Conservation (phyloP, 1,140 invertebrate genomes). For the Eriocheir sinensis region DNA sequence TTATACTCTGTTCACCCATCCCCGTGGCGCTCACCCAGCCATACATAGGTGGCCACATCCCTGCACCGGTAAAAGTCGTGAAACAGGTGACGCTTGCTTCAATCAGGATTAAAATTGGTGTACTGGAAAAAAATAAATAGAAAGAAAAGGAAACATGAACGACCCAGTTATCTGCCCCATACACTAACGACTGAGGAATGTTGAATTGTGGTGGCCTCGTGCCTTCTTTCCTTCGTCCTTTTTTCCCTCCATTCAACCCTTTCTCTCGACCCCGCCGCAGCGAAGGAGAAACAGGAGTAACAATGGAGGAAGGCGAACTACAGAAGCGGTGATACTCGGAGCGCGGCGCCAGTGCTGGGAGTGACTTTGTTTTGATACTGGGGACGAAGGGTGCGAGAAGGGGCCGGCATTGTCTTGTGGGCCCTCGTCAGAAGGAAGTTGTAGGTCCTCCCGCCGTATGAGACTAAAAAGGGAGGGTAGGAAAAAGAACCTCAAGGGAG, state of each 20-base stretch:
- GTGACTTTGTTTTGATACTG: background rate
- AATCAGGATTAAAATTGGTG: background rate
- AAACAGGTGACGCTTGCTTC: background rate
- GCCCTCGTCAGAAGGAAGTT: slow-evolving; percentile 11
- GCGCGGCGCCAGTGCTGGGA: background rate
- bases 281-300: background rate
- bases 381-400: background rate
- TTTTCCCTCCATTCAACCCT: background rate
- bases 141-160: background rate
- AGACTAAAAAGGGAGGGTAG: background rate
- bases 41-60: background rate
- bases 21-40: background rate
- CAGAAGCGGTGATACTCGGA: background rate
- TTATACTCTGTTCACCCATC: background rate
- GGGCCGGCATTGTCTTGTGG: background rate
- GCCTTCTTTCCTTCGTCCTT: background rate
- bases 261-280: background rate
- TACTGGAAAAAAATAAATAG: background rate
- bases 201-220: background rate
- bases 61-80: background rate
- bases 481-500: too few species aligned
- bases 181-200: background rate
- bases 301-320: slow-evolving; percentile 1
- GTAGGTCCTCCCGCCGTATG: background rate
- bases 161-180: slow-evolving; percentile 1